Evolutionary conservation across 2,888 invertebrate genomes (phyloP).

Genomic region (Invenusta paracnida): DNA sequence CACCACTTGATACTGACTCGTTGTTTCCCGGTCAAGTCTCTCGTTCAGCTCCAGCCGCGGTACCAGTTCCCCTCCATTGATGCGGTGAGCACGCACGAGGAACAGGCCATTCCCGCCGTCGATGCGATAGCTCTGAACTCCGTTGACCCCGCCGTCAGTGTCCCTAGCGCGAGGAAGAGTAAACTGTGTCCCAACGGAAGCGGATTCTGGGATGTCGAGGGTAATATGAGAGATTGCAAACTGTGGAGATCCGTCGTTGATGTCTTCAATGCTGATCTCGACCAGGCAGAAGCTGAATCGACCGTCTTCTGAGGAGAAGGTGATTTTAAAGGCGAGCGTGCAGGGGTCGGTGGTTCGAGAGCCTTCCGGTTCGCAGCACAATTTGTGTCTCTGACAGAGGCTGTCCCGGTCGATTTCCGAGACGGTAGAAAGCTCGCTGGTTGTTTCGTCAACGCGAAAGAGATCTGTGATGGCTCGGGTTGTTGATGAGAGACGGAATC

Average conservation of each 20-base stretch:
- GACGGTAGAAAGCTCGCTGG: background rate
- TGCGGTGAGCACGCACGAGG: background rate
- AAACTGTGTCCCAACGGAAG: slow-evolving; percentile 32
- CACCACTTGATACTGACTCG: slow-evolving; percentile 37
- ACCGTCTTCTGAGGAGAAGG: background rate
- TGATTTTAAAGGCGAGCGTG: background rate
- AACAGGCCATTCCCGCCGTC: background rate
- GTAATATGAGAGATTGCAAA: slow-evolving; percentile 25
- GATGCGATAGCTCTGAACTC: slow-evolving; percentile 37
- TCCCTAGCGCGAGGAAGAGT: slow-evolving; percentile 42
- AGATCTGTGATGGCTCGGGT: background rate
- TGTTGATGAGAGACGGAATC: background rate
- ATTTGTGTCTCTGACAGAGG: slow-evolving; percentile 2
- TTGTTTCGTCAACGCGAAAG: background rate
- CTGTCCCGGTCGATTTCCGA: slow-evolving; percentile 30
- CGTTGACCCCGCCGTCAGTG: slow-evolving; percentile 36
- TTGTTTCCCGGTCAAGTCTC: slow-evolving; percentile 41
- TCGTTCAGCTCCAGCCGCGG: slow-evolving; percentile 32
- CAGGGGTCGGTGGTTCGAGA: background rate
- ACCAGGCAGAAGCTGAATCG: slow-evolving; percentile 19
- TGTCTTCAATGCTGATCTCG: slow-evolving; percentile 39
- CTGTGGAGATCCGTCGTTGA: slow-evolving; percentile 40
- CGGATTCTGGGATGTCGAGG: slow-evolving; percentile 37
- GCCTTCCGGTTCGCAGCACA: slow-evolving; percentile 28
- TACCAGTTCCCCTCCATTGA: slow-evolving; percentile 35